A percentile compares a stretch with the other conserved stretches of the same genome.
phyloP scores from a whole-genome alignment of 2,797 vertebrate species.

The Coregonus sp. region DNA sequence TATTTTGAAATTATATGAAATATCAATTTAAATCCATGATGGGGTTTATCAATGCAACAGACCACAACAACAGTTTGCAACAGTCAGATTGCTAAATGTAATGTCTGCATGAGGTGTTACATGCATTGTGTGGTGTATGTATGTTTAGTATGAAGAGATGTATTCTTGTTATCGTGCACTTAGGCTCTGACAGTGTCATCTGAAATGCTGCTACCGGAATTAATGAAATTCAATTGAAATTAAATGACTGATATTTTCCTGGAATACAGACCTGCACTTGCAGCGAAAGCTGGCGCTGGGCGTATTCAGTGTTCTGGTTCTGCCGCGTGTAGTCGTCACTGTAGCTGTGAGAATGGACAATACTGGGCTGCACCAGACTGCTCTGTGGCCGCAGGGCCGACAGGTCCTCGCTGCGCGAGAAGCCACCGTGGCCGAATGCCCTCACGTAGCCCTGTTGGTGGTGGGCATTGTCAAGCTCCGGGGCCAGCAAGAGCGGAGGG shows the following conservation, averaged over 20 bases:
- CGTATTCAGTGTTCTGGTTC: conserved; percentile 85
- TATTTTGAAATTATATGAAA: background rate
- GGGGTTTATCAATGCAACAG: background rate
- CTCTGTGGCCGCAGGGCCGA: conserved; percentile 82
- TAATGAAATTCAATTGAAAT: background rate
- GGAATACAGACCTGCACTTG: conserved; percentile 79
- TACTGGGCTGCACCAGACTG: conserved; percentile 84
- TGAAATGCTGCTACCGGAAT: background rate
- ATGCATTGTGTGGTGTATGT: too few species aligned
- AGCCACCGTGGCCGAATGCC: conserved; percentile 85
- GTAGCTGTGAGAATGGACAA: conserved; percentile 97
- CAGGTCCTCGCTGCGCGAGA: conserved; percentile 94
- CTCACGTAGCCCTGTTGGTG: conserved; percentile 79
- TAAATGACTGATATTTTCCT: background rate
- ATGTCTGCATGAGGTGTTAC: too few species aligned
- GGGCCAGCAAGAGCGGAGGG: conserved; percentile 76
- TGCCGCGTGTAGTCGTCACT: conserved; percentile 94
- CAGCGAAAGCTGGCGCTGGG: conserved; percentile 89
- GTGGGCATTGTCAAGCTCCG: conserved; percentile 80
- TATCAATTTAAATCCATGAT: background rate
- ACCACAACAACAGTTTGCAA: too few species aligned
- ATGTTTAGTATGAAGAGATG: too few species aligned
- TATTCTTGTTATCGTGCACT: background rate
- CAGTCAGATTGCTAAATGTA: too few species aligned
- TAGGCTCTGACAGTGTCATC: background rate